phyloP scores from a whole-genome alignment of 2,113 vertebrate species.

The Pituophis catenifer region DNA sequence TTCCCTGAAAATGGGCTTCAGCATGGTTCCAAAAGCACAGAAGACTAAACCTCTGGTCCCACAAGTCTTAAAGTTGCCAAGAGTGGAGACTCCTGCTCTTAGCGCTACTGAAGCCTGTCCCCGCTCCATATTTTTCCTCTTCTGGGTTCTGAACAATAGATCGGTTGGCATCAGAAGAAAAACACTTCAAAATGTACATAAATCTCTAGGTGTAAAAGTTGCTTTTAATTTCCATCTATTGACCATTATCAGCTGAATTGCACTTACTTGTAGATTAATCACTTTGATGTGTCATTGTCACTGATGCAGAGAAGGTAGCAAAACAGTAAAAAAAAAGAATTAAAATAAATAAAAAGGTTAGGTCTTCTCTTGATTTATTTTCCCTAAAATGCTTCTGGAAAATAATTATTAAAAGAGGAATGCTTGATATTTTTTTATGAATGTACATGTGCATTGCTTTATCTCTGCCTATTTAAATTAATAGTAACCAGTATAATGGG shows the following conservation, averaged over 20 bases:
- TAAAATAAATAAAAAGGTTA: neutral
- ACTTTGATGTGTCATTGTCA: neutral
- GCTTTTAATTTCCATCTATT: neutral
- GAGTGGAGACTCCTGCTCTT: neutral
- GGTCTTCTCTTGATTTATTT: neutral
- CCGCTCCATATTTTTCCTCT: neutral
- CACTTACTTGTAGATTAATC: neutral
- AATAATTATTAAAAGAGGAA: neutral
- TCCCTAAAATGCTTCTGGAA: neutral
- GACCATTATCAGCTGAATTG: slow-evolving; percentile 1
- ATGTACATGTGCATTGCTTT: neutral
- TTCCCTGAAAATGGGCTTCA: neutral
- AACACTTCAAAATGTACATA: neutral
- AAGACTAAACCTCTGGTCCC: too few species aligned
- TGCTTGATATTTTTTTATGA: neutral
- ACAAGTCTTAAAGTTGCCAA: too few species aligned
- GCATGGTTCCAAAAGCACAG: too few species aligned
- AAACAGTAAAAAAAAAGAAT: neutral
- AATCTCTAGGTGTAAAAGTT: neutral
- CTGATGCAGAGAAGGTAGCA: neutral
- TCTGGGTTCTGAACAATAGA: neutral
- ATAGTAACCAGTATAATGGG: neutral
- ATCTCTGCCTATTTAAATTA: slow-evolving; percentile 8
- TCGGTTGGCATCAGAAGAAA: neutral
- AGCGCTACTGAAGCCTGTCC: neutral